Base-by-base conservation (phyloP, 1,140 invertebrate genomes). In the Reticulitermes speratus region DNA sequence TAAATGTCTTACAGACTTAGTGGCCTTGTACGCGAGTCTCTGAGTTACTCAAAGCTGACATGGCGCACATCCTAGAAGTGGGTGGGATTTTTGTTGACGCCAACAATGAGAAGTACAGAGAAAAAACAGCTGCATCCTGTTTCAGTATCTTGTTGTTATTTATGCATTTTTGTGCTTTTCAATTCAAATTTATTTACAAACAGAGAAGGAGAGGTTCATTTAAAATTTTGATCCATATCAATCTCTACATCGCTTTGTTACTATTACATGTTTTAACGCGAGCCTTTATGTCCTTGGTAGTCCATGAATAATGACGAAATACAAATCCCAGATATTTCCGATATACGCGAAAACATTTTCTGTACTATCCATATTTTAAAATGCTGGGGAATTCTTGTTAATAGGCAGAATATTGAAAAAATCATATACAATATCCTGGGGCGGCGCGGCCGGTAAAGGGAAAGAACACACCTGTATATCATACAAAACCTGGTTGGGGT, bases 381-480 rank as follows among this genome's bases (percentile, higher is more conserved):
- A 75, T 75, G 65, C n/a, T 75, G n/a, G 25, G 65, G 65, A 75
- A 75, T 75, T 75, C n/a, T 75, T 75, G 65, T 75, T 75, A 75
- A 75, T 75, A 75, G 25, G 65, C 9, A 25, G 65, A 30, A 75
- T 30, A 75, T 75, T 75, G 65, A 75, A 75, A 75, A 75, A 75
- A 75, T 75, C 65, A 75, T 30, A 75, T 75, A 30, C n/a, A 75
- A 75, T 75, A 75, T 11, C 82, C 38, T 21, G 38, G 6, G 38
- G 82, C 82, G 9, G 16, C 30, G 48, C 83, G 44, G 12, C 23
- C n/a, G n/a, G 7, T 8, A 19, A 30, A 23, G 44, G 45, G n/a
- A 30, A 32, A 45, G 83, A 44, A 30, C 83, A 32, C 45, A 84
- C 83, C 83, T 84, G 83, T 30, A 84, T 45, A 59, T 84, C 83